Conservation (phyloP, 1,140 invertebrate species). For the Ericerus pela region DNA sequence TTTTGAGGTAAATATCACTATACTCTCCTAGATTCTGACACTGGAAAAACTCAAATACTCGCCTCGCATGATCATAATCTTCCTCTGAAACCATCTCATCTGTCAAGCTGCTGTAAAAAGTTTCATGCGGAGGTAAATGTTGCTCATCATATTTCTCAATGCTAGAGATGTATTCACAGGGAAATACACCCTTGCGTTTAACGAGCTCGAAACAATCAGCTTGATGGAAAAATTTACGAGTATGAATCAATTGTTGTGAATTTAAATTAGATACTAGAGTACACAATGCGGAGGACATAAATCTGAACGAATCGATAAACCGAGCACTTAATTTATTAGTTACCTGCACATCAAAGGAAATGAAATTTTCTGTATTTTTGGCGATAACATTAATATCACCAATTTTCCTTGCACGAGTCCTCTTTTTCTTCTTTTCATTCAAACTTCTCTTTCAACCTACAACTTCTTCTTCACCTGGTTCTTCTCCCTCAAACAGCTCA, state of each 20-base stretch:
- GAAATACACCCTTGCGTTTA: conserved; percentile 25
- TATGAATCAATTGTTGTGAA: background rate
- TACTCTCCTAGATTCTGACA: conserved; percentile 30
- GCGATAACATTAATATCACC: too few relatives aligned
- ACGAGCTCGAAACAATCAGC: conserved; percentile 17
- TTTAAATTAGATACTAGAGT: conserved; percentile 17
- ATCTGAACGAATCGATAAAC: conserved; percentile 22
- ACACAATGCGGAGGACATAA: conserved; percentile 18
- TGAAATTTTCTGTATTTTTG: background rate
- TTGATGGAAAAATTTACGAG: background rate
- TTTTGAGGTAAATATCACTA: conserved; percentile 32
- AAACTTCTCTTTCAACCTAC: background rate
- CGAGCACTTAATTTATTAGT: background rate
- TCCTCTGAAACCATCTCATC: conserved; percentile 23
- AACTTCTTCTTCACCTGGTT: background rate
- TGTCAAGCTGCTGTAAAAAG: conserved; percentile 30
- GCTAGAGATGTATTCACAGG: conserved; percentile 23
- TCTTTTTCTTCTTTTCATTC: too few relatives aligned
- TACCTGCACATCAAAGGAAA: background rate
- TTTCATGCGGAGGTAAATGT: conserved; percentile 25
- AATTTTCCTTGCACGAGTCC: too few relatives aligned
- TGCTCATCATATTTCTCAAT: conserved; percentile 25
- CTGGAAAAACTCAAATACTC: conserved; percentile 30
- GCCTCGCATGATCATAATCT: conserved; percentile 30
- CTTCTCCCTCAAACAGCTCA: background rate